Conservation (phyloP, 2,113 vertebrate species). For the Meleagris gallopavo region DNA sequence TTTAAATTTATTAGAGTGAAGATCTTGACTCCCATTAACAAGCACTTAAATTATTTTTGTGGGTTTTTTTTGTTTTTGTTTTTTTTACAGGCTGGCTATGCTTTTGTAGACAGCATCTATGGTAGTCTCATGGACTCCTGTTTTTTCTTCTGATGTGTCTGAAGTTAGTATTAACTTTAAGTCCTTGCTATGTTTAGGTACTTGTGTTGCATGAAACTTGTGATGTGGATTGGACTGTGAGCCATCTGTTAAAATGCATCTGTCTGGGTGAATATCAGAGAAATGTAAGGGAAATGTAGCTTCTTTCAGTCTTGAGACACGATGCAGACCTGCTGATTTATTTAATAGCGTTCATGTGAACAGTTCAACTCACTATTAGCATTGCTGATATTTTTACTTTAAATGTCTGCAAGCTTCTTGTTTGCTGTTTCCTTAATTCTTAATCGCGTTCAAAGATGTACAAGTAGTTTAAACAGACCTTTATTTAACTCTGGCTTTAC, state of each 20-base stretch:
- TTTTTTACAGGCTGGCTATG: not conserved
- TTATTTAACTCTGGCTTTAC: not conserved
- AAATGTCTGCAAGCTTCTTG: not conserved
- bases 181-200: not conserved
- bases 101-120: not conserved
- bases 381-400: not conserved
- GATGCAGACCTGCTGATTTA: not conserved
- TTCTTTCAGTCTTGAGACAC: not conserved
- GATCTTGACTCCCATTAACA: not conserved
- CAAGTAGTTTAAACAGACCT: not conserved
- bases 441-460: not conserved
- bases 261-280: not conserved
- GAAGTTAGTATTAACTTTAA: not conserved
- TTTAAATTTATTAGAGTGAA: not conserved
- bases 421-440: not conserved
- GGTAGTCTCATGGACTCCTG: not conserved
- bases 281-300: not conserved
- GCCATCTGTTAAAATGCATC: not conserved
- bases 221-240: not conserved
- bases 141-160: not conserved
- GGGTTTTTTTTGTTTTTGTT: not conserved
- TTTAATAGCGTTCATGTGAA: not conserved
- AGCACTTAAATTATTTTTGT: not conserved
- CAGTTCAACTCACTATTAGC: not conserved
- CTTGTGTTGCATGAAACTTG: not conserved